Base-by-base conservation (phyloP, 2,113 vertebrate genomes). In the Arizona elegans region DNA sequence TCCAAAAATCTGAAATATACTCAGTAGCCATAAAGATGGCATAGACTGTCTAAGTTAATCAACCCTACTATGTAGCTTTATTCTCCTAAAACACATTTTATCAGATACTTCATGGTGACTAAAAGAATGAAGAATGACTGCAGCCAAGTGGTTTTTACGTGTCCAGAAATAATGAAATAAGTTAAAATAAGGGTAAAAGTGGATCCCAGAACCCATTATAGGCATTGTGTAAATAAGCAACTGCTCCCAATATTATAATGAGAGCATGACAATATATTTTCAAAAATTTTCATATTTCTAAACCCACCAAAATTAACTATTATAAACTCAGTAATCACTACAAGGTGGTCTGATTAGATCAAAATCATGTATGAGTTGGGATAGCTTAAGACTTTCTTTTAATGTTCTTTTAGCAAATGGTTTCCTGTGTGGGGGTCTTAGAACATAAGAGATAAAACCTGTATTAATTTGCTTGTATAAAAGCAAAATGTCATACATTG, bases 391-490 rank as follows among this genome's bases (percentile, higher is more conserved):
- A 91, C 65, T 52, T 87, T 53, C 23, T 92, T 86, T 8, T 52
- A 87, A 87, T 13, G 93, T 94, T 90, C 70, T 95, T 89, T 93
- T 95, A 93, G 65, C 33, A 87, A 81, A 81, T 38, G n/a, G 43
- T 94, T 95, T 91, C 65, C 94, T 91, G 91, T 81, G 7, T 19
- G n/a, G 17, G 8, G 17, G 17, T 81, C 17, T 81, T 81, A 81
- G 8, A 81, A 33, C 5, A 19, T 9, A 29, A n/a, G 5, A 65
- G 88, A 89, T 23, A 92, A 93, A 96, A 92, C 91, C 91, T 93
- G 95, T 96, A 95, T 95, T 96, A 96, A 58, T 75, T 87, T 23
- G 43, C 85, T 29, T 43, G 47, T 10, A 91, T 59, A 8, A n/a
- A 26, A 59, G 15, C 21, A 13, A n/a, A 87, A 24, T 92, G 33